phyloP scores from a whole-genome alignment of 53 echinoderm and acorn worm species.

The Astropecten irregularis region DNA sequence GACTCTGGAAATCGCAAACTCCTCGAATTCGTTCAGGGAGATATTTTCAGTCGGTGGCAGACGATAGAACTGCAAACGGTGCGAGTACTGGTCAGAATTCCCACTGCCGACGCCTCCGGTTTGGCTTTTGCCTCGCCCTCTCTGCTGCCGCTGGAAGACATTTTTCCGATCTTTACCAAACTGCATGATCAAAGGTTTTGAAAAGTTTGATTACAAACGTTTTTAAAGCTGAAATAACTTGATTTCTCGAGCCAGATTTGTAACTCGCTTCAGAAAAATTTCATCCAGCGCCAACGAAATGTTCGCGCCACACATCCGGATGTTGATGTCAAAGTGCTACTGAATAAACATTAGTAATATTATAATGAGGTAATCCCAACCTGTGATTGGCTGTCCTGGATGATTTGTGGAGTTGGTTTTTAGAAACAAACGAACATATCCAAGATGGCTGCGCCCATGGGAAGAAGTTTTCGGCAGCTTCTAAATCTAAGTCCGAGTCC shows the following conservation, averaged over 20 bases:
- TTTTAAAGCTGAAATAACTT: too few relatives aligned
- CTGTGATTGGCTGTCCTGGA: conserved; percentile 11
- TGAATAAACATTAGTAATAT: conserved; percentile 55
- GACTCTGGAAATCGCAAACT: conserved; percentile 84
- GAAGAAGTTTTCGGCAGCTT: background rate
- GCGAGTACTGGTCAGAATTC: conserved; percentile 52
- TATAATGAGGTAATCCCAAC: conserved; percentile 25
- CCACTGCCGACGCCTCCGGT: conserved; percentile 21
- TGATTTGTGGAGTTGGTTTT: background rate
- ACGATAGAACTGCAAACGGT: conserved; percentile 85
- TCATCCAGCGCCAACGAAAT: too few relatives aligned
- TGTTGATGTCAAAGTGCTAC: conserved; percentile 38
- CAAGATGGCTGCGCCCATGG: conserved; percentile 94
- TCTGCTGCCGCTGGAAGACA: conserved; percentile 25
- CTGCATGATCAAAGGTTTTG: conserved; percentile 43
- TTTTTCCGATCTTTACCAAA: conserved; percentile 52
- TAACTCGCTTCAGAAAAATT: too few relatives aligned
- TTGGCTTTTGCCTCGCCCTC: conserved; percentile 3
- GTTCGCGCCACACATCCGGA: conserved; percentile 50
- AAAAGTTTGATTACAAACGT: too few relatives aligned
- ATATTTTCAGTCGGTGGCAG: conserved; percentile 93
- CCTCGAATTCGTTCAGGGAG: conserved; percentile 90
- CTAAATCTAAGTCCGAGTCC: too few relatives aligned
- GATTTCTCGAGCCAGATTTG: too few relatives aligned
- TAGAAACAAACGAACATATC: conserved; percentile 52